These are phyloP conservation scores for Choristoneura rosaceana DNA, from an alignment of 2,888 invertebrate genomes.

Conservation along the genomic window DNA sequence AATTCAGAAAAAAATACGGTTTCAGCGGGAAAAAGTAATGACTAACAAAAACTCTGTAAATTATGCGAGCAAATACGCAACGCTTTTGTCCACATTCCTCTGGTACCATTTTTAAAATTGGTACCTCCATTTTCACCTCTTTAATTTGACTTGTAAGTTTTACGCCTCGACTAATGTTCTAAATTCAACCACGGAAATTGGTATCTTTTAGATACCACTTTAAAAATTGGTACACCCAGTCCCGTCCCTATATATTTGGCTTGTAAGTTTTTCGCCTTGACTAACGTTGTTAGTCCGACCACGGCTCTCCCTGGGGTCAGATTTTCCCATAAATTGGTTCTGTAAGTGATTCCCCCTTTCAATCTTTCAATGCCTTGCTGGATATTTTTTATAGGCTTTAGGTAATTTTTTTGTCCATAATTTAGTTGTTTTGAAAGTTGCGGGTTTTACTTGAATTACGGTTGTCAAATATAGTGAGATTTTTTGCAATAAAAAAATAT, in stretches of 20 bases:
- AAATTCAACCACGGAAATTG: no score
- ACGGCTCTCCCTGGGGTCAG: conserved; percentile 78
- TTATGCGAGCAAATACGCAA: no score
- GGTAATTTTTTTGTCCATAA: conserved; percentile 62
- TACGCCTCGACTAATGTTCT: no score
- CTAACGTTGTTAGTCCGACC: conserved; percentile 83
- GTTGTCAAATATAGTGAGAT: background rate
- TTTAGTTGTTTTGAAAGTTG: conserved; percentile 53
- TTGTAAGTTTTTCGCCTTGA: conserved; percentile 74
- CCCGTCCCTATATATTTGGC: conserved; percentile 44
- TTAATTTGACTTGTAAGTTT: no score
- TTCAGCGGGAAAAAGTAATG: no score
- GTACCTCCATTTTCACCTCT: no score
- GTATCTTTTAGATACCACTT: background rate
- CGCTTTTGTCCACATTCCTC: no score
- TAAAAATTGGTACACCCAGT: conserved; percentile 11
- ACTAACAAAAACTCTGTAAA: no score
- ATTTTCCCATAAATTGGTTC: conserved; percentile 81
- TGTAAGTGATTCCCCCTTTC: conserved; percentile 83
- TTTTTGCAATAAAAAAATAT: background rate
- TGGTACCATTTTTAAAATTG: no score
- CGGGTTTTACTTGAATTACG: background rate
- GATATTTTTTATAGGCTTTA: conserved; percentile 69
- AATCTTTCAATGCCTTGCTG: conserved; percentile 81
- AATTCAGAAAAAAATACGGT: no score